Evolutionary conservation across 2,797 vertebrate genomes (phyloP), one percentile per base, ranked within the genome.

Genomic region (Rallus crepitans): DNA sequence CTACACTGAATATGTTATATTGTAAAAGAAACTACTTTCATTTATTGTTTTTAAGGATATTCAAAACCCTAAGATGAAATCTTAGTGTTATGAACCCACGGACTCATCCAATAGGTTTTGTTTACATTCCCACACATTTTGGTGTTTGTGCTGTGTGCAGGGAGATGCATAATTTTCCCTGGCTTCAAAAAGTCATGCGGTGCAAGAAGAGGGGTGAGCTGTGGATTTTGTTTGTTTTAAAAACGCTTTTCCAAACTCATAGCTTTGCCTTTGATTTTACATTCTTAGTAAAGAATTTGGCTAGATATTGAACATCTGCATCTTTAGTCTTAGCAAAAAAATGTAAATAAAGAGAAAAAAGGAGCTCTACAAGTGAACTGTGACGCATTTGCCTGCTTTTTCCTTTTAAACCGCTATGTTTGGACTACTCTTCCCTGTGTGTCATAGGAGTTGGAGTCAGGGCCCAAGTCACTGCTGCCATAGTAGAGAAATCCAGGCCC

Each of bases 281-380:
- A 45, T 1, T 79, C 52, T 90, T 75, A 71, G 35, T 42, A 12
- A 92, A 89, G 61, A 75, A 81, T 80, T 93, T 80, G 53, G 25
- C 68, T 82, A 40, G 61, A 73, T 33, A 2, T 64, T 33, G 55
- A 83, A 73, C 31, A 60, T 93, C 65, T 86, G 35, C n/a, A 47
- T 93, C 53, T 81, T 90, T 81, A 93, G 45, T 19, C 72, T 92
- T 81, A 86, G 50, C 3, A 9, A 75, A 92, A 45, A 90, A 80
- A 68, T 83, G 52, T 80, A 90, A 86, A 86, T 64, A 3, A 53
- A 90, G 50, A 45, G 37, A 6, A 72, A 45, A 65, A 91, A 85
- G 31, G 39, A 92, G 45, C 40, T 47, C 25, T 73, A 6, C 37
- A 27, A 5, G 56, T 83, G 30, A 91, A 11, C 33, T 40, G 12